Conservation (phyloP, 2,888 invertebrate species). For the Netelia inedita region DNA sequence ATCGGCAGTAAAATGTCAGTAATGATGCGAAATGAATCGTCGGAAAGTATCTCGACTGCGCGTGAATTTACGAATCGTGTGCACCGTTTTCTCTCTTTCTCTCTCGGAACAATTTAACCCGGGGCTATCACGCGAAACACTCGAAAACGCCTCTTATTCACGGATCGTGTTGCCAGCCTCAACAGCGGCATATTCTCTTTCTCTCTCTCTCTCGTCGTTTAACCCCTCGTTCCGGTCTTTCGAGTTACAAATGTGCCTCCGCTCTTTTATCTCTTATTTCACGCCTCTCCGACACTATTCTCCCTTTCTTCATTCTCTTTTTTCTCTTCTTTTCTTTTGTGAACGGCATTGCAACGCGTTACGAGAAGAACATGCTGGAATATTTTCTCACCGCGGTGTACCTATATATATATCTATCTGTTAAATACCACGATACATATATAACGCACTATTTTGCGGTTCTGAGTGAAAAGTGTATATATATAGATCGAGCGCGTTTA, state of each 20-base stretch:
- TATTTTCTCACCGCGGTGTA: neutral
- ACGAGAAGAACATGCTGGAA: neutral
- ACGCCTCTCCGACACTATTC: conserved; percentile 44
- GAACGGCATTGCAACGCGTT: neutral
- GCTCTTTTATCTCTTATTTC: conserved; percentile 38
- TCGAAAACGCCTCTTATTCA: conserved; percentile 22
- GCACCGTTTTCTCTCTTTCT: neutral
- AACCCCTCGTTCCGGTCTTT: conserved; percentile 64
- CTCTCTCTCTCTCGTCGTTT: conserved; percentile 27
- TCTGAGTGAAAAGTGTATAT: too few relatives aligned
- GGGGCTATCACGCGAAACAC: conserved; percentile 59
- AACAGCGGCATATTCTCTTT: neutral
- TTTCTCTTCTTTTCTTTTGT: conserved; percentile 6
- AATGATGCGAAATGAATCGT: conserved; percentile 24
- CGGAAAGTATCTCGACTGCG: conserved; percentile 1
- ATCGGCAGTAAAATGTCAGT: conserved; percentile 51
- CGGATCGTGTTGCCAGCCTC: neutral
- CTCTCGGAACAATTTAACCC: conserved; percentile 38
- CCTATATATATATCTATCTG: too few relatives aligned
- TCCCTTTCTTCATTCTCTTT: conserved; percentile 15
- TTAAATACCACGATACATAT: too few relatives aligned
- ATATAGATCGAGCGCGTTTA: too few relatives aligned
- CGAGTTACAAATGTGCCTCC: conserved; percentile 37
- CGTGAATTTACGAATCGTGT: conserved; percentile 43
- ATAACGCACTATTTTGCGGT: too few relatives aligned